These are phyloP conservation scores for Otocyon megalotis DNA, from an alignment of 2,113 vertebrate genomes.

Conservation along the genomic window DNA sequence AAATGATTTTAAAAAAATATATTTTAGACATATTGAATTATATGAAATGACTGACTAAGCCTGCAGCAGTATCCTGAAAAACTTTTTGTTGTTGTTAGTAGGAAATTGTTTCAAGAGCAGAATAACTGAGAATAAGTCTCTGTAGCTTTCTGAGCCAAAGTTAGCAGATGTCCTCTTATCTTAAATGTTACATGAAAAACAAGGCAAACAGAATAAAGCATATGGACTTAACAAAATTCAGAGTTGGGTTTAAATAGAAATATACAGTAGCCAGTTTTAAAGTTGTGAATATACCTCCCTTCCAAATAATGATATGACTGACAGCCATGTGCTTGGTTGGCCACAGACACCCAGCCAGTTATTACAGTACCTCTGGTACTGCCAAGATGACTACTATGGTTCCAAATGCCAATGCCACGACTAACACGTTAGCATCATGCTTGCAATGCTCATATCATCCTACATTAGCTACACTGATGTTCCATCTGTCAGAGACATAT, in stretches of 20 bases:
- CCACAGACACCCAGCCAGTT: neutral
- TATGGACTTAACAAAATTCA: slow-evolving; percentile 57
- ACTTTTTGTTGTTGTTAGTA: neutral
- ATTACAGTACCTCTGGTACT: neutral
- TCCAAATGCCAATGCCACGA: neutral
- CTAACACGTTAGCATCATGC: neutral
- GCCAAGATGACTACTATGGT: neutral
- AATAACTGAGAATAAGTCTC: slow-evolving; percentile 7
- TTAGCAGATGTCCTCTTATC: slow-evolving; percentile 59
- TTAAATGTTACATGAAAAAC: slow-evolving; percentile 57
- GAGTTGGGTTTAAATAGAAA: slow-evolving; percentile 17
- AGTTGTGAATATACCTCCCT: neutral
- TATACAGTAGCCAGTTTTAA: slow-evolving; percentile 13
- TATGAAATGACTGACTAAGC: neutral
- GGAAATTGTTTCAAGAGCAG: slow-evolving; percentile 51
- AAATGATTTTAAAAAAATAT: neutral
- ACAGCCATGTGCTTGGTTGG: neutral
- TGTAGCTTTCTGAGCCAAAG: slow-evolving; percentile 37
- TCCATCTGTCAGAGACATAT: slow-evolving; percentile 42
- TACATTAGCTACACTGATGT: neutral
- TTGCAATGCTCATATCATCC: neutral
- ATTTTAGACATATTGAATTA: slow-evolving; percentile 45
- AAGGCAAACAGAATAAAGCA: slow-evolving; percentile 52
- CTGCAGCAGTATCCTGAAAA: neutral
- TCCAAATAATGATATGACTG: neutral